These are phyloP conservation scores for Polymixis lichenea DNA, from an alignment of 2,888 invertebrate genomes.

Conservation along the genomic window DNA sequence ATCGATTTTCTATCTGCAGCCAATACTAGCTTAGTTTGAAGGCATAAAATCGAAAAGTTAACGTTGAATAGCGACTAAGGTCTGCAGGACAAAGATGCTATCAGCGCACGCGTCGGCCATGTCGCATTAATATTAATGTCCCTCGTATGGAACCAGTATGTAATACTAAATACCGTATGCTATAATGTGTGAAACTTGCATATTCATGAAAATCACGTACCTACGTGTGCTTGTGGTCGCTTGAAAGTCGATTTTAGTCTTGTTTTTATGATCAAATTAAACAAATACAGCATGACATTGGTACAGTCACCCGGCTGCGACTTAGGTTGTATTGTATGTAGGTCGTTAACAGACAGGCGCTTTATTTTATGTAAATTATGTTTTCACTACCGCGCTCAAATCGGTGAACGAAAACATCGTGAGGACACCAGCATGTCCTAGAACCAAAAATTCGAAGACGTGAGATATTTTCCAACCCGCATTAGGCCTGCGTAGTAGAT, in stretches of 20 bases:
- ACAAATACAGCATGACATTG: too few species aligned
- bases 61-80: conserved; percentile 17
- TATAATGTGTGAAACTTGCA: conserved; percentile 44
- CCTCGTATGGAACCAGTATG: conserved; percentile 19
- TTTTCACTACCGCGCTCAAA: too few species aligned
- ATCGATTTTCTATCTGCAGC: neutral
- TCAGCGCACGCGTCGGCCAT: conserved; percentile 54
- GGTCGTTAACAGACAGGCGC: too few species aligned
- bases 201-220: conserved; percentile 17
- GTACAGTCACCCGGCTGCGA: too few species aligned
- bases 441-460: too few species aligned
- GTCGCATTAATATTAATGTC: conserved; percentile 54
- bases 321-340: too few species aligned
- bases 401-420: too few species aligned
- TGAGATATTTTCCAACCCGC: too few species aligned
- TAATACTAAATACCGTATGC: conserved; percentile 39
- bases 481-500: too few species aligned
- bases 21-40: neutral
- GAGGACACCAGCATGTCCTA: too few species aligned
- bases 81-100: conserved; percentile 34
- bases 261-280: neutral
- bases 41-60: conserved; percentile 24
- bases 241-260: neutral
- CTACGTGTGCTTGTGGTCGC: neutral
- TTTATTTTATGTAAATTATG: too few species aligned